Evolutionary conservation across 2,888 invertebrate species (phyloP).

Genomic region (Ormyrus rosae): DNA sequence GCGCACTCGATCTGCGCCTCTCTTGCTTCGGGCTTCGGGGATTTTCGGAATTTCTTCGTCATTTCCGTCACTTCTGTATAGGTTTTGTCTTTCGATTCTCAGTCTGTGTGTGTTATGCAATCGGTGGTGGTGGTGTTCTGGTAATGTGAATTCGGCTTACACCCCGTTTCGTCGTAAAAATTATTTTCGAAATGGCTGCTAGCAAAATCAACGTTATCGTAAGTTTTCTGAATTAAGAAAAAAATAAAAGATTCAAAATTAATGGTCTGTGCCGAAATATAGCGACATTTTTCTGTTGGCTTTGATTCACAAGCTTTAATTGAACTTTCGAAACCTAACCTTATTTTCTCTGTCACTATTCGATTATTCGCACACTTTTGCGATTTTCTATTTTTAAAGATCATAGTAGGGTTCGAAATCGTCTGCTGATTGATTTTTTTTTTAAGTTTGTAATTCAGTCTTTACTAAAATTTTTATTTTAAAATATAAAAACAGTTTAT

Average conservation of each 20-base stretch:
- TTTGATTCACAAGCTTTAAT: background rate
- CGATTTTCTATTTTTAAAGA: constrained; percentile 18
- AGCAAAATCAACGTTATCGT: constrained; percentile 64
- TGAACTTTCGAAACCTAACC: constrained; percentile 40
- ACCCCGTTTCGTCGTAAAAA: constrained; percentile 32
- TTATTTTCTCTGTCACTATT: constrained; percentile 28
- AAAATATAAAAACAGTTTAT: constrained; percentile 30
- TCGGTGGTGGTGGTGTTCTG: constrained; percentile 42
- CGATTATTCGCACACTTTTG: background rate
- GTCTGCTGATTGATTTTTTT: background rate
- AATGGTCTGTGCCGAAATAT: background rate
- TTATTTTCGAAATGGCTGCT: constrained; percentile 63
- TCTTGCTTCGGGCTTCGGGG: background rate
- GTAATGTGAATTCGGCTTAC: constrained; percentile 46
- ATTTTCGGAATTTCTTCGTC: constrained; percentile 15
- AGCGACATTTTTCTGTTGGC: background rate
- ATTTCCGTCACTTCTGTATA: constrained; percentile 43
- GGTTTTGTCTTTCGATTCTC: background rate
- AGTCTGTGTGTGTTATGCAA: constrained; percentile 50
- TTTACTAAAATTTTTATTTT: background rate
- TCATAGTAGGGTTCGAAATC: background rate
- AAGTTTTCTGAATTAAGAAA: constrained; percentile 54
- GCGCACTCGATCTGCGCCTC: background rate
- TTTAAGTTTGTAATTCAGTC: background rate
- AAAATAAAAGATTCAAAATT: background rate